These are phyloP conservation scores for Calameuta pallipes DNA, from an alignment of 2,888 invertebrate species.

Conservation along the genomic window DNA sequence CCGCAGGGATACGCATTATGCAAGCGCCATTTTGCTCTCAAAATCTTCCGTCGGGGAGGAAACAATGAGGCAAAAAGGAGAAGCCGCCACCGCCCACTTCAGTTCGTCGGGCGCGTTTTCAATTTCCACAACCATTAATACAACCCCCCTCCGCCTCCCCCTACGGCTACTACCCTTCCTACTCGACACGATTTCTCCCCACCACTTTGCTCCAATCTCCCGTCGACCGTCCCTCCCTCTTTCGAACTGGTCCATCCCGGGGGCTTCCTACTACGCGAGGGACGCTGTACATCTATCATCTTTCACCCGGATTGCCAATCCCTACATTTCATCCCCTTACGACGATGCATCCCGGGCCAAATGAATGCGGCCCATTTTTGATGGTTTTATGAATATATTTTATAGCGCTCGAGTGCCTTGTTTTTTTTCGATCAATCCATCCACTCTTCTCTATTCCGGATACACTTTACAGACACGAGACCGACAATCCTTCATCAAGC, in stretches of 20 bases:
- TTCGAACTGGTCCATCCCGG: conserved; percentile 36
- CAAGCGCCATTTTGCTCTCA: conserved; percentile 1
- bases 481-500: conserved; percentile 4
- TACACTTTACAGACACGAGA: conserved; percentile 4
- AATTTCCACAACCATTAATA: conserved; percentile 64
- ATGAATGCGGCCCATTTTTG: conserved; percentile 36
- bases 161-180: conserved; percentile 34
- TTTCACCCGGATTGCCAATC: conserved; percentile 1
- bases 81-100: conserved; percentile 18
- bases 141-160: conserved; percentile 30
- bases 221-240: conserved; percentile 26
- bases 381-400: conserved; percentile 36
- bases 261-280: conserved; percentile 33
- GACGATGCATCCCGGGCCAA: conserved; percentile 36
- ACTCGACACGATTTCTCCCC: conserved; percentile 6
- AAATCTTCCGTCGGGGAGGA: conserved; percentile 9
- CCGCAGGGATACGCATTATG: neutral
- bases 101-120: conserved; percentile 54
- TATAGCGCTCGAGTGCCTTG: conserved; percentile 20
- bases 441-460: neutral
- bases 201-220: conserved; percentile 14
- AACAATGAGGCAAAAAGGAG: conserved; percentile 16
- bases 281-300: conserved; percentile 39
- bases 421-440: conserved; percentile 23
- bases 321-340: conserved; percentile 9